Percentiles rank a stretch among this genome's conserved stretches.
phyloP scores from a whole-genome alignment of 2,797 vertebrate genomes.

The Danio aesculapii region DNA sequence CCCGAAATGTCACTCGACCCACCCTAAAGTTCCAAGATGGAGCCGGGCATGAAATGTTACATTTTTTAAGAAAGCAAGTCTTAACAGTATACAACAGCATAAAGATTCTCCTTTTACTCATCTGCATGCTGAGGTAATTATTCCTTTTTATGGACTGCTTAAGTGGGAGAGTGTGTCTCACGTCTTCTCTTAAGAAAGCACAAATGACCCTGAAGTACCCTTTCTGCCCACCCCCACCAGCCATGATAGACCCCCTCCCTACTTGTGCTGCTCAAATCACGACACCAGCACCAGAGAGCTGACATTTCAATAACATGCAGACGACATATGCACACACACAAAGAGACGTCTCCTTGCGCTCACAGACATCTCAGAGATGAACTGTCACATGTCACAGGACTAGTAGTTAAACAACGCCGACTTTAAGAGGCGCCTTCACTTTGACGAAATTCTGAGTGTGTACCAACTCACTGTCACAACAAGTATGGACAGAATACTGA shows the following conservation, averaged over 20 bases:
- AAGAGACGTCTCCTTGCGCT: slow-evolving; percentile 7
- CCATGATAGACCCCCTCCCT: not conserved
- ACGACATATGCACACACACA: slow-evolving; percentile 38
- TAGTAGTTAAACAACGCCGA: slow-evolving; percentile 7
- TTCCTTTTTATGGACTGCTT: not conserved
- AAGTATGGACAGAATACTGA: not conserved
- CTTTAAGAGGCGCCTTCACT: not conserved
- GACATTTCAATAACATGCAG: slow-evolving; percentile 41
- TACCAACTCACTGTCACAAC: not conserved
- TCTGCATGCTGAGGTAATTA: not conserved
- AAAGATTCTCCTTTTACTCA: not conserved
- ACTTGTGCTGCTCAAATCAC: slow-evolving; percentile 3
- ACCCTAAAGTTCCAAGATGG: too few species aligned
- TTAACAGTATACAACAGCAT: not conserved
- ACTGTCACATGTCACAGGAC: slow-evolving; percentile 17
- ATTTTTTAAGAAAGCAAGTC: not conserved
- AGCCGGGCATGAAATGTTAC: too few species aligned
- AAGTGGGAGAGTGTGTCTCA: slow-evolving; percentile 2
- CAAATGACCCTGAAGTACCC: slow-evolving; percentile 11
- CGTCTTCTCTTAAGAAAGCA: slow-evolving; percentile 10
- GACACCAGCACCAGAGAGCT: slow-evolving; percentile 8
- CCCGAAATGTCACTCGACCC: too few species aligned
- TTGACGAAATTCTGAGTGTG: slow-evolving; percentile 1
- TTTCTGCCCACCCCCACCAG: slow-evolving; percentile 14
- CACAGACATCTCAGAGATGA: slow-evolving; percentile 2